Evolutionary conservation across 2,888 invertebrate species (phyloP).

Genomic region (Cephus pulcher): DNA sequence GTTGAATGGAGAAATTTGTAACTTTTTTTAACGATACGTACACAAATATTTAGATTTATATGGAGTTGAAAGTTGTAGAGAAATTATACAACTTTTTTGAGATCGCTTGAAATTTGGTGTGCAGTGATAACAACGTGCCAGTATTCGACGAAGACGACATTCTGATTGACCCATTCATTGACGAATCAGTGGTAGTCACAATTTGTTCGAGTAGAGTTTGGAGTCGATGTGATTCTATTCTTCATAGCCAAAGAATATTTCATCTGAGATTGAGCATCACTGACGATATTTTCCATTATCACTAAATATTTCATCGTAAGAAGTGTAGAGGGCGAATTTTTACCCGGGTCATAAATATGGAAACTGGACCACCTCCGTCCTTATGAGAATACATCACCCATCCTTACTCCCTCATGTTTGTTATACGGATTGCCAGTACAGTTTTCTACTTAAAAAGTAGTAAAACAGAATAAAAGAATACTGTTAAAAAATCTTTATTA

Average conservation of each 20-base stretch:
- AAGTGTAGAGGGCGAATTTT: conserved; percentile 35
- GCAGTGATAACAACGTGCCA: not conserved
- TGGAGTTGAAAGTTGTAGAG: not conserved
- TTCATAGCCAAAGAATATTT: not conserved
- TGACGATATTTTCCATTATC: conserved; percentile 19
- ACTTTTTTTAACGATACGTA: too few species aligned
- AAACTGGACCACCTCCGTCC: conserved; percentile 10
- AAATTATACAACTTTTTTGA: not conserved
- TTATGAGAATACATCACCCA: not conserved
- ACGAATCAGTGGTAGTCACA: not conserved
- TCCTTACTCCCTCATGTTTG: not conserved
- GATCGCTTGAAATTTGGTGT: not conserved
- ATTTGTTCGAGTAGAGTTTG: not conserved
- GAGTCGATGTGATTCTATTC: not conserved
- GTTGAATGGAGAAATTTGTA: too few species aligned
- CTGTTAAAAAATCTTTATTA: not conserved
- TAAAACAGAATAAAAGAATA: not conserved
- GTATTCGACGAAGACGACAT: not conserved
- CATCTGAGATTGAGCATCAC: not conserved
- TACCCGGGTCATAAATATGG: conserved; percentile 40
- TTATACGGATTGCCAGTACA: not conserved
- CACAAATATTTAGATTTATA: not conserved
- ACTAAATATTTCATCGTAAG: conserved; percentile 33
- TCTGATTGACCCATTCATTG: not conserved
- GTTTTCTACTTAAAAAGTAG: not conserved